A percentile compares a stretch with the other conserved stretches of the same genome.
These are phyloP conservation scores for Hippolais icterina DNA, from an alignment of 2,113 vertebrate species.

Conservation along the genomic window DNA sequence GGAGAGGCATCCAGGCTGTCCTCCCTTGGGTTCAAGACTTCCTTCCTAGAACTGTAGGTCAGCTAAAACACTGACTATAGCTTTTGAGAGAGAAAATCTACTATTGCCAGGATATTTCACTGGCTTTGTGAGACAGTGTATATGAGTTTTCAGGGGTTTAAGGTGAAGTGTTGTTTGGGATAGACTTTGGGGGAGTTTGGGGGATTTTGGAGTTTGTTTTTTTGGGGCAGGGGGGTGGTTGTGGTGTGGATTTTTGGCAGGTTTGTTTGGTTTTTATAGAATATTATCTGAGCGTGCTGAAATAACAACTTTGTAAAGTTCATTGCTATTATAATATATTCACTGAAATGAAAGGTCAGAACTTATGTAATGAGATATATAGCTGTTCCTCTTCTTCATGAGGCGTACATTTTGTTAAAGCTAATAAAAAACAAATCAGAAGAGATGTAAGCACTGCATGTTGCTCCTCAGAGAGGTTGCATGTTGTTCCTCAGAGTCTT, in stretches of 20 bases:
- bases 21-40: neutral
- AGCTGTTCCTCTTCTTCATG: neutral
- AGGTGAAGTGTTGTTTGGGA: neutral
- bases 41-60: neutral
- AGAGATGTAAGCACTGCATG: neutral
- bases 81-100: neutral
- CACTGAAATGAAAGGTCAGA: neutral
- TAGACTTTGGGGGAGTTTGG: neutral
- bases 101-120: neutral
- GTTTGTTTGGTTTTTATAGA: neutral
- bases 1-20: neutral
- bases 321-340: neutral
- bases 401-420: neutral
- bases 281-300: neutral
- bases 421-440: neutral
- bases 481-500: neutral
- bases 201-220: neutral
- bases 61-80: neutral
- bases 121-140: neutral
- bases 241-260: neutral
- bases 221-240: rapidly evolving
- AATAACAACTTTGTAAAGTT: neutral
- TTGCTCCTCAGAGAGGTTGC: neutral
- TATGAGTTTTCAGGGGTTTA: rapidly evolving
- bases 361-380: neutral